Conservation (phyloP, 1,140 invertebrate genomes). For the Drosophila micromelanica region DNA sequence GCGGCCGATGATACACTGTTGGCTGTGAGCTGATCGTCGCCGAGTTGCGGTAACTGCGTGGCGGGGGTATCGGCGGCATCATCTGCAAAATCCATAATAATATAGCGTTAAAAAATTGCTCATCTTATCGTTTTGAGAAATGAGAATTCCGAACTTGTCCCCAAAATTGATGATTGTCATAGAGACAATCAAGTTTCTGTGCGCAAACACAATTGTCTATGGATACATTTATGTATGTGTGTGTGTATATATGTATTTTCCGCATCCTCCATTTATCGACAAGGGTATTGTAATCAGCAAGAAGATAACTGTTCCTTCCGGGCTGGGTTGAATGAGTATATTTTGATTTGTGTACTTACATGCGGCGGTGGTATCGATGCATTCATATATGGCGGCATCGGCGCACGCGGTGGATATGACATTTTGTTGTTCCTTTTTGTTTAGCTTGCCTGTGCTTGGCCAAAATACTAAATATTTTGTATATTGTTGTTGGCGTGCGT, state of each 20-base stretch:
- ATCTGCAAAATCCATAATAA: slow-evolving; percentile 73
- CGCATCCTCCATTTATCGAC: too few species aligned
- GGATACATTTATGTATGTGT: too few species aligned
- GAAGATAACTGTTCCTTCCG: too few species aligned
- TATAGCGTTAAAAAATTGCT: too few species aligned
- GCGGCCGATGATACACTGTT: slow-evolving; percentile 78
- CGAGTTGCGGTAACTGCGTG: slow-evolving; percentile 83
- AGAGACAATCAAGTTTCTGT: too few species aligned
- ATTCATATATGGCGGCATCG: slow-evolving; percentile 87
- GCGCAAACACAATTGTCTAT: neutral
- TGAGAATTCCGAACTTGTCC: too few species aligned
- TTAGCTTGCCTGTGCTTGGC: slow-evolving; percentile 19
- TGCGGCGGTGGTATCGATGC: slow-evolving; percentile 85
- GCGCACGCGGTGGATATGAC: slow-evolving; percentile 85
- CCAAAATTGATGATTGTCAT: too few species aligned
- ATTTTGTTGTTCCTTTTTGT: slow-evolving; percentile 45
- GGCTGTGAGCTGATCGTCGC: slow-evolving; percentile 83
- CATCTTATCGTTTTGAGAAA: too few species aligned
- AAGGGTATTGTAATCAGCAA: too few species aligned
- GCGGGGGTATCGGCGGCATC: slow-evolving; percentile 85
- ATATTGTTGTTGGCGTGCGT: slow-evolving; percentile 47
- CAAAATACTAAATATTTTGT: slow-evolving; percentile 40
- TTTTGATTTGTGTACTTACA: slow-evolving; percentile 44
- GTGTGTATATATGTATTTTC: too few species aligned
- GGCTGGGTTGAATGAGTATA: too few species aligned